Base-by-base conservation (phyloP, 2,797 vertebrate genomes). In the Thalassophryne amazonica region DNA sequence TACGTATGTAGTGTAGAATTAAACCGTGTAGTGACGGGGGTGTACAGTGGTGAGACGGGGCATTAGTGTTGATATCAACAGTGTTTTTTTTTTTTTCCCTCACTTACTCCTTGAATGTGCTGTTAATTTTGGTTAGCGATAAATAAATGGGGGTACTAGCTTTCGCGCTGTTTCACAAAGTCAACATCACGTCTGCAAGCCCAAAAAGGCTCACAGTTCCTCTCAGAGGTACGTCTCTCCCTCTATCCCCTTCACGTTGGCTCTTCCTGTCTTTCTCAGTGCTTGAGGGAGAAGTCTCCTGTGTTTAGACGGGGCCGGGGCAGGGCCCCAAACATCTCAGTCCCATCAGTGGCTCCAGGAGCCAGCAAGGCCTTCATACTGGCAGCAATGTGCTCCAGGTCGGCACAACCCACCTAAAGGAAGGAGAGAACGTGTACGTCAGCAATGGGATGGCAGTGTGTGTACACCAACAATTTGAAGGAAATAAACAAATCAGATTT, bases 221-320 rank as follows among this genome's bases (percentile, higher is more conserved):
- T 42, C 21, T 7, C 16, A 14, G 3, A 20, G 9, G 34, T 12
- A 9, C 16, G 14, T 37, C 18, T 42, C 21, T 10, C 20, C 10
- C 21, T 19, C 9, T 11, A 7, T 34, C 40, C 1, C 27, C 37
- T 13, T 35, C 42, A 21, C 32, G 14, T 6, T n/a, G 15, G 13
- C 27, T 24, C 28, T 4, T 1, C 7, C 14, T 1, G 24, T 12
- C 27, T 2, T 20, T 0, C 40, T 91, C 86, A 92, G 47, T 89
- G 91, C 32, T 92, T 92, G 14, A 92, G 88, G 13, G 90, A 91
- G 81, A 96, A 94, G 83, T 97, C 94, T 4, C 93, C 94, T 0
- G 94, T 95, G 88, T 96, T 96, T 78, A 97, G 93, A 0, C 95
- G 90, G 2, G 94, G 95, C 3, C 94, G 89, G 1, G 95, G 95